Evolutionary conservation across 2,113 vertebrate genomes (phyloP), one percentile per base, ranked within the genome.

Genomic region (Aythya baeri): DNA sequence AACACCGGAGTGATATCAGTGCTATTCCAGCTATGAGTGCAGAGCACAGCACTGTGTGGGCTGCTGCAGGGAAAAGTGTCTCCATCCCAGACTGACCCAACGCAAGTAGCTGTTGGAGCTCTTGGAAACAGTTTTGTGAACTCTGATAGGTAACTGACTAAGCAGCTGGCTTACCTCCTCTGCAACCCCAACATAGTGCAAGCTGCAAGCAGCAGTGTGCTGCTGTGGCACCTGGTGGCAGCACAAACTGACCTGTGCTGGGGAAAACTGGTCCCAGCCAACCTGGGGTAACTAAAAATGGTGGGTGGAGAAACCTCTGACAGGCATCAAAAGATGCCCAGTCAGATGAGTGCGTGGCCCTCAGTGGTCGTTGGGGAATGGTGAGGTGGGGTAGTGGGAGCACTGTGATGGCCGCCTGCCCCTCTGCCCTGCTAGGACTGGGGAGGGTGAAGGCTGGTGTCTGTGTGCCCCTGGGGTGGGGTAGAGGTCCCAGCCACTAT

Each of bases 201-300:
- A 82, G 17, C n/a, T 20, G 26, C 43, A 44, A 68, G n/a, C n/a
- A 61, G 32, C 36, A 75, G 32, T 15, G n/a, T 43, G 16, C 34
- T 59, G 25, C 31, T 1, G 1, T 0, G 2, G 8, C 20, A 13
- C 36, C 12, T 15, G 16, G 16, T 29, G 7, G 17, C 11, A 23
- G 4, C 22, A 61, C 44, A 89, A 61, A 36, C 70, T 54, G 11
- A 15, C 23, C 27, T 27, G 9, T 61, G 36, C 54, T 6, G 2
- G 17, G 34, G 32, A 13, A 66, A 81, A 50, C 16, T 9, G 14
- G 20, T 67, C 74, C 36, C 17, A 59, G 26, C 17, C 22, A 22
- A 36, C 17, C 50, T 52, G 54, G 9, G 63, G 54, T 54, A 20
- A 25, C 50, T 52, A 52, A 50, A 74, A 83, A 54, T 46, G 11